phyloP scores from a whole-genome alignment of 1,140 invertebrate species.

The Colletes gigas region DNA sequence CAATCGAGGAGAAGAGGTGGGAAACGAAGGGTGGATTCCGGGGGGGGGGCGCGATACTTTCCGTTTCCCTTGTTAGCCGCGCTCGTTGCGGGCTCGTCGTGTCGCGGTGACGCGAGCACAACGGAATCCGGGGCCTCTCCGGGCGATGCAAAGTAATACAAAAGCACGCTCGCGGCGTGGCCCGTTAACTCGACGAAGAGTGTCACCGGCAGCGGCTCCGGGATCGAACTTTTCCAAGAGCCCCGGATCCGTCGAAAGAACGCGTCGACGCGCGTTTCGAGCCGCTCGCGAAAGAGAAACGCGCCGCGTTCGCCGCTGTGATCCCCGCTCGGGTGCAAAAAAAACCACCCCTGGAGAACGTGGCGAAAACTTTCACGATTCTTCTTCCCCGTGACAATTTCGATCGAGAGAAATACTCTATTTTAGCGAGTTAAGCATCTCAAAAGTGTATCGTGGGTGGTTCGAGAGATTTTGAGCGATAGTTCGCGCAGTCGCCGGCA shows the following conservation, averaged over 20 bases:
- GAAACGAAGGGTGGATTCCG: not conserved
- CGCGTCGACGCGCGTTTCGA: not conserved
- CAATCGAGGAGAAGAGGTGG: not conserved
- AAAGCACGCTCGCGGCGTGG: conserved; percentile 38
- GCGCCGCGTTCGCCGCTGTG: too few relatives aligned
- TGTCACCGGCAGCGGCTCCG: conserved; percentile 55
- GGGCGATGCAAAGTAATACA: conserved; percentile 59
- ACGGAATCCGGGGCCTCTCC: conserved; percentile 18
- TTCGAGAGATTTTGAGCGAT: too few relatives aligned
- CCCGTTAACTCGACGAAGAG: conserved; percentile 55
- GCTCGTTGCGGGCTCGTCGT: not conserved
- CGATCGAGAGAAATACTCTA: too few relatives aligned
- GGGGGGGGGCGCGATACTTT: conserved; percentile 31
- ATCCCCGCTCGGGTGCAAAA: too few relatives aligned
- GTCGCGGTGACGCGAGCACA: conserved; percentile 43
- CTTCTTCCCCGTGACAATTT: too few relatives aligned
- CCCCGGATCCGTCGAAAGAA: conserved; percentile 34
- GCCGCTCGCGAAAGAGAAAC: too few relatives aligned
- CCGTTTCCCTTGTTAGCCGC: conserved; percentile 17
- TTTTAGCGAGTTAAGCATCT: too few relatives aligned
- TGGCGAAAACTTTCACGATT: conserved; percentile 31
- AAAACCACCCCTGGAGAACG: not conserved
- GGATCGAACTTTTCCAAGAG: conserved; percentile 60
- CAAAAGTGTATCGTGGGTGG: too few relatives aligned
- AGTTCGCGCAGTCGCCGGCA: too few relatives aligned